Percentiles rank a stretch among this genome's conserved stretches.
These are phyloP conservation scores for Poecilus cupreus DNA, from an alignment of 2,888 invertebrate genomes.

Conservation along the genomic window DNA sequence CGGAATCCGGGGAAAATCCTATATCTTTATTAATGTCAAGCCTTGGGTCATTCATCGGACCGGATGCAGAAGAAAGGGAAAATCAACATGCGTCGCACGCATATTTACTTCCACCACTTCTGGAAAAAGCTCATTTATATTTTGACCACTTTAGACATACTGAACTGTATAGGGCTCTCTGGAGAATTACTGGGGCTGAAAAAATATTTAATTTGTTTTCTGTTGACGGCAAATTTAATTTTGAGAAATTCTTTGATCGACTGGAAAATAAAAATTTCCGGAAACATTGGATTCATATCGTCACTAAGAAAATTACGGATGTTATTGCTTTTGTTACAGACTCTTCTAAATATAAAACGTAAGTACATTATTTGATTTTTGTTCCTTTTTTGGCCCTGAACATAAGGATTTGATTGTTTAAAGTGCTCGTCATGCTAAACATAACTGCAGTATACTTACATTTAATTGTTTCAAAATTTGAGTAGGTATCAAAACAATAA, in stretches of 20 bases:
- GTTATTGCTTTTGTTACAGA: slow-evolving; percentile 84
- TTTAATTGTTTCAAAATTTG: too few relatives aligned
- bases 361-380: slow-evolving; percentile 67
- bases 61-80: slow-evolving; percentile 77
- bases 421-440: too few relatives aligned
- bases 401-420: too few relatives aligned
- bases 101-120: slow-evolving; percentile 82
- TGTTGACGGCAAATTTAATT: slow-evolving; percentile 82
- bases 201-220: slow-evolving; percentile 81
- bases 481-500: neutral
- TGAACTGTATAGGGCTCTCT: slow-evolving; percentile 83
- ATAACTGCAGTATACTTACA: too few relatives aligned
- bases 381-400: too few relatives aligned
- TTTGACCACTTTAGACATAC: slow-evolving; percentile 88
- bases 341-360: slow-evolving; percentile 85
- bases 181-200: slow-evolving; percentile 84
- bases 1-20: slow-evolving; percentile 72
- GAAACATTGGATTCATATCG: slow-evolving; percentile 85
- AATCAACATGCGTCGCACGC: slow-evolving; percentile 82
- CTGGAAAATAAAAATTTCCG: slow-evolving; percentile 88
- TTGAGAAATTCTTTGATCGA: slow-evolving; percentile 83
- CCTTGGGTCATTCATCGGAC: slow-evolving; percentile 77
- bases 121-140: slow-evolving; percentile 82
- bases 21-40: slow-evolving; percentile 82
- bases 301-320: slow-evolving; percentile 84